Evolutionary conservation across 1,140 invertebrate species (phyloP), one percentile per base, ranked within the genome.

Genomic region (Drosophila persimilis): DNA sequence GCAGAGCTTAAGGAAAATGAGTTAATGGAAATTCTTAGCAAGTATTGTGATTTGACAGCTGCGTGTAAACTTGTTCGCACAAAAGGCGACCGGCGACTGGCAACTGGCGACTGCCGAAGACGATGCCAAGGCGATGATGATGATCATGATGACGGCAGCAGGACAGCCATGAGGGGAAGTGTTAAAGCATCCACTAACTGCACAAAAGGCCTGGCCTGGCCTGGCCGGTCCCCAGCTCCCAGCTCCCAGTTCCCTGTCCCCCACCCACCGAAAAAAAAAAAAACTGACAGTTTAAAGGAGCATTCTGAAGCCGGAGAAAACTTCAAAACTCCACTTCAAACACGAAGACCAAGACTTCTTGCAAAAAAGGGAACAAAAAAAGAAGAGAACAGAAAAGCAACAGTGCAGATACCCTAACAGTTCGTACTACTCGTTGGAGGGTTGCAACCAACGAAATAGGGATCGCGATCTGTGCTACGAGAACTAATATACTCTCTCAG

Each of bases 11-110:
- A 72, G 77, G 80, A 69, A 86, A 86, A 86, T 88, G 83, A 86
- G 81, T 86, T 86, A 86, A 86, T 86, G 81, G 81, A 86, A 86
- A 86, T 86, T 86, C 81, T 86, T 86, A 65, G 83, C 73, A 86
- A 86, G 83, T 86, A 86, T 86, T 86, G 81, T 86, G 81, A 86
- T 86, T 86, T 86, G 81, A 86, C 81, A 86, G 83, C 81, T 81
- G 81, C 81, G 73, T 86, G 83, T 81, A 85, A 81, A 75, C 83
- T 74, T 77, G 60, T 63, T 59, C 81, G 70, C 66, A 75, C 77
- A 81, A 86, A 60, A 67, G 44, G 48, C 44, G 51, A 43, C 47
- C 11, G 35, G 35, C 35, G 35, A 39, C 35, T 39, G 35, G 35
- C 35, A 39, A 39, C 35, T 39, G 11, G 35, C 35, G 35, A 44